Base-by-base conservation (phyloP, 1,140 invertebrate species). In the Aphelenchoides fujianensis region DNA sequence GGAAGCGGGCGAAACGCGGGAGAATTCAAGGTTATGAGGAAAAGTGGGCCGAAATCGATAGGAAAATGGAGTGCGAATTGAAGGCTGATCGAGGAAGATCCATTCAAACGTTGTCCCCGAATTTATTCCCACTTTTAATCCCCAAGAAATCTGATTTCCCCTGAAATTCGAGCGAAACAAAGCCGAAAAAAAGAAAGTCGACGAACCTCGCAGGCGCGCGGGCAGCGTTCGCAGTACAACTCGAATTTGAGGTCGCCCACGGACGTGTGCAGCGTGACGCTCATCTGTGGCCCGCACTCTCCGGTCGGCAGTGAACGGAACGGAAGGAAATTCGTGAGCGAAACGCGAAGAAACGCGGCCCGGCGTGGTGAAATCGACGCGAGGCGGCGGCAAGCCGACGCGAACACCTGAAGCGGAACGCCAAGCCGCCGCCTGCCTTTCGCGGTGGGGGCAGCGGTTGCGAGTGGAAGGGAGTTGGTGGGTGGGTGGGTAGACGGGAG, bases 221-320 rank as follows among this genome's bases (percentile, higher is more conserved):
- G 95, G 78, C 92, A 94, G 68, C 91, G 89, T 84, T 97, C 94
- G 86, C 94, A 96, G 85, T 94, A 96, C 63, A 98, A 86, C 87
- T 98, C 95, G 59, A 98, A 89, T 88, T 98, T 98, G 5, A 98
- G 90, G 80, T 97, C 94, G 0, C 95, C 95, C 19, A 96, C 88
- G 84, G 97, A 94, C 0, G 95, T 97, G 80, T 97, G 93, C 19
- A 98, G 85, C 3, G 95, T 97, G 0, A 97, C 92, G 70, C 95
- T 92, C 95, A 80, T 80, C 34, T 59, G 5, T 5, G 34, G 5
- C 5, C 5, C 7, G 5, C 28, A 19, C 5, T 30, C 5, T 7
- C 27, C 28, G 34, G 55, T 7, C 5, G 19, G 55, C 55, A 32
- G 23, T 7, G 19, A 59, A 59, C 5, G 41, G 23, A 48, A 23